These are phyloP conservation scores for Drosophila pectinifera DNA, from an alignment of 1,140 invertebrate species.

Conservation along the genomic window DNA sequence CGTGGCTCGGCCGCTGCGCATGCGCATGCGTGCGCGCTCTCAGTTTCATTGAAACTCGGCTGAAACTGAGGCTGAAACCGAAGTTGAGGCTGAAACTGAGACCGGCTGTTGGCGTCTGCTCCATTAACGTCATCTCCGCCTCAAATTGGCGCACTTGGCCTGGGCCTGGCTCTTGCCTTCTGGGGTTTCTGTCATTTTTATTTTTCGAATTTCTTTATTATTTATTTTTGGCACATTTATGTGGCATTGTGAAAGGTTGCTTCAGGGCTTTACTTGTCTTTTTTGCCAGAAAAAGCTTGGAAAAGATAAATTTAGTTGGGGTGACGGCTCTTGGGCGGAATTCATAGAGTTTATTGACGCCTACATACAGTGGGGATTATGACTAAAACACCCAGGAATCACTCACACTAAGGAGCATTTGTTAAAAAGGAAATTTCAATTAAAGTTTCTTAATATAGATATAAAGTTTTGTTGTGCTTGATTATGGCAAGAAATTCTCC, in stretches of 20 bases:
- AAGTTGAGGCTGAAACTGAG: conserved; percentile 28
- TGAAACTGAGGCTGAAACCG: conserved; percentile 7
- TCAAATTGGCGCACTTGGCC: conserved; percentile 66
- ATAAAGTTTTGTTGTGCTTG: too few species aligned
- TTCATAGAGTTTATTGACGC: conserved; percentile 17
- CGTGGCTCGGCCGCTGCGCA: conserved; percentile 38
- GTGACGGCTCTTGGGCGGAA: not conserved
- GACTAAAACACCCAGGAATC: not conserved
- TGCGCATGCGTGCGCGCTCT: conserved; percentile 33
- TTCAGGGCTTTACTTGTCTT: conserved; percentile 17
- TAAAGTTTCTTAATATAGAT: too few species aligned
- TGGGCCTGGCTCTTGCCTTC: conserved; percentile 11
- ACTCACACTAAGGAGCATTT: not conserved
- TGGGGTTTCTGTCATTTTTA: conserved; percentile 27
- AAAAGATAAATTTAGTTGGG: not conserved
- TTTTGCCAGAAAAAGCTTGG: conserved; percentile 3
- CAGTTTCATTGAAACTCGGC: conserved; percentile 9
- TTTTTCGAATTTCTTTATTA: conserved; percentile 12
- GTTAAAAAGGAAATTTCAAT: too few species aligned
- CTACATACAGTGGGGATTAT: conserved; percentile 13
- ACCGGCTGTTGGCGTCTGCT: conserved; percentile 62
- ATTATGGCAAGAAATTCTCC: too few species aligned
- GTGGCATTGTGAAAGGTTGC: conserved; percentile 68
- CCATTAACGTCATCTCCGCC: conserved; percentile 61
- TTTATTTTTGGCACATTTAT: conserved; percentile 59